These are phyloP conservation scores for Sus scrofa DNA, from an alignment of 2,113 vertebrate genomes.

Conservation along the genomic window T2T-Sscrofa CM000824.6:134682001-134682500, in stretches of 20 bases:
- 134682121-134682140: neutral
- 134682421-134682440: neutral
- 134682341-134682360: neutral
- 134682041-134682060: neutral
- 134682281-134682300: neutral
- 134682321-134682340: neutral
- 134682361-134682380: neutral
- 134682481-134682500: neutral
- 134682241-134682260: neutral
- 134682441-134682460: neutral
- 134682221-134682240: neutral
- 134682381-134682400: neutral
- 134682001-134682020: constrained; percentile 84
- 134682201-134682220: neutral
- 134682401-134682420: accelerated
- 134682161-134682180: neutral
- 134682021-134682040: constrained; percentile 80
- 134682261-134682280: neutral
- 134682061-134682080: neutral
- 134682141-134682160: neutral
- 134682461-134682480: neutral
- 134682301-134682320: neutral
- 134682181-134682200: neutral
- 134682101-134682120: constrained; percentile 19
- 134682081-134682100: constrained; percentile 49